Evolutionary conservation across 2,113 vertebrate genomes (phyloP), one percentile per base, ranked within the genome.

Genomic region (Halcyon senegalensis): DNA sequence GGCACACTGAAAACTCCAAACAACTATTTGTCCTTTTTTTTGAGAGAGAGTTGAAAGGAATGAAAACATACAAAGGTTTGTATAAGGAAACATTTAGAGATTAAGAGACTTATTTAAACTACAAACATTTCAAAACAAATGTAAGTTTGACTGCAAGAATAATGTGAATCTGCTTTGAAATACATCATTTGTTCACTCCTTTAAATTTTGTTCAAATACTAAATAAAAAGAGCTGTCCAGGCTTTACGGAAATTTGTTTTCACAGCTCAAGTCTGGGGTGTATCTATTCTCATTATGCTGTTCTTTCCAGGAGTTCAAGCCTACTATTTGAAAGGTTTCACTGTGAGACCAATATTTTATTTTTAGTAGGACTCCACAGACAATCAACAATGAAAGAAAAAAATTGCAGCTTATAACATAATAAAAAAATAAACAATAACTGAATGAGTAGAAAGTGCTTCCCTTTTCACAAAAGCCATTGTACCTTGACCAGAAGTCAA

Each of bases 221-320:
- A 68, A 92, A 84, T 23, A 72, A 80, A 79, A 82, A 79, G 48
- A 93, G 37, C 72, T 58, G 70, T 68, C 25, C 23, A 51, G 75
- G n/a, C 30, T 89, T 48, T 87, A 50, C 1, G 37, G 69, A 92
- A 72, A 92, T 84, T 46, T 84, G 53, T 88, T 93, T 95, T 93
- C 85, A 48, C 23, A 60, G 64, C 76, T 88, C 58, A 53, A 81
- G 46, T 60, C 80, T 86, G 46, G 37, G 15, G 39, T 43, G 25
- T 75, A 87, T 86, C 79, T 96, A 84, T 93, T 95, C 96, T 96
- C 90, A 96, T 70, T 63, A 87, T 10, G 58, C 51, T 41, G 31
- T 60, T 78, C 83, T 81, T 93, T 82, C 73, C 86, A 92, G 80
- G 51, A 86, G 48, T 74, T 89, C 76, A 90, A 90, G 73, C 59